phyloP scores from a whole-genome alignment of 2,888 invertebrate genomes.

The Zonitis immaculata region DNA sequence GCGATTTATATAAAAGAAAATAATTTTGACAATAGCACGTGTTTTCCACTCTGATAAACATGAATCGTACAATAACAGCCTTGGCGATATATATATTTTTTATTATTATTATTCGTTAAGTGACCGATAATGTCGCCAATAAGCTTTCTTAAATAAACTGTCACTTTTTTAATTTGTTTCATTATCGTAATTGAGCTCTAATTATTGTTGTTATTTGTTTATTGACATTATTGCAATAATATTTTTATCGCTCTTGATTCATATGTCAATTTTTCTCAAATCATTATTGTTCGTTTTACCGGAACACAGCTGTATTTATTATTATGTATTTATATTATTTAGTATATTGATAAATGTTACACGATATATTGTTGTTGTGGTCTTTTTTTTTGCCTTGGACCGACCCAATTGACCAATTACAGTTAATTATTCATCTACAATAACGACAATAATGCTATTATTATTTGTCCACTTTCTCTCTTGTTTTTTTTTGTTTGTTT shows the following conservation, averaged over 20 bases:
- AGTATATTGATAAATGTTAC: background rate
- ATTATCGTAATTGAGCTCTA: background rate
- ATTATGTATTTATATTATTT: too few relatives aligned
- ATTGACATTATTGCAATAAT: too few relatives aligned
- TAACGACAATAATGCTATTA: background rate
- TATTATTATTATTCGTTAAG: background rate
- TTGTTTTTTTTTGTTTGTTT: background rate
- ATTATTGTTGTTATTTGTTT: background rate
- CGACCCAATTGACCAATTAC: constrained; percentile 4
- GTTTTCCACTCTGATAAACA: background rate
- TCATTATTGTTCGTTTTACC: background rate
- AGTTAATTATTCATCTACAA: constrained; percentile 2
- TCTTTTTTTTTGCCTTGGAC: background rate
- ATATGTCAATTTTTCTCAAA: background rate
- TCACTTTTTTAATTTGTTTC: too few relatives aligned
- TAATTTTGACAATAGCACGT: background rate
- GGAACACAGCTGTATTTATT: background rate
- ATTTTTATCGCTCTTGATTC: background rate
- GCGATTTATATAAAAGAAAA: too few relatives aligned
- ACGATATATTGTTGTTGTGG: background rate
- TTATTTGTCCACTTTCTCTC: constrained; percentile 5
- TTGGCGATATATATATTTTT: background rate
- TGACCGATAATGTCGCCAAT: background rate
- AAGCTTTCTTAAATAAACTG: background rate
- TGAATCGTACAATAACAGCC: background rate